Conservation (phyloP, 37 sponge, comb jelly and placozoan genomes). For the Cliona cf. orientalis region DNA sequence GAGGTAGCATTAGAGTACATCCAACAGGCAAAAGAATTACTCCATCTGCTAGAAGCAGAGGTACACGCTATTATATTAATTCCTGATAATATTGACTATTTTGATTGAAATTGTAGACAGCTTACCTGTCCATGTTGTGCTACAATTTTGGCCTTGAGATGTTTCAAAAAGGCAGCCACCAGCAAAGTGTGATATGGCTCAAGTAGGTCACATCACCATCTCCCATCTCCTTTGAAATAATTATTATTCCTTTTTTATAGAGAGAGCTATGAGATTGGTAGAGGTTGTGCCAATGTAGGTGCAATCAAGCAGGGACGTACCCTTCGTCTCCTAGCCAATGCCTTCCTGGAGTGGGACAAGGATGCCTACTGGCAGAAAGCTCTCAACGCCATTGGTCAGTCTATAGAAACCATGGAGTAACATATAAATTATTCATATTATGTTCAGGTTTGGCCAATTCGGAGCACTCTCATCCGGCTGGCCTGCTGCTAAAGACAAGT, state of each 20-base stretch:
- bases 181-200: conserved; percentile 74
- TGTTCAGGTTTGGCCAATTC: conserved; percentile 70
- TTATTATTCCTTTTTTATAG: background rate
- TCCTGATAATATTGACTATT: no score
- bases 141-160: conserved; percentile 89
- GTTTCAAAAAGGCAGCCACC: conserved; percentile 66
- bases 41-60: conserved; percentile 46
- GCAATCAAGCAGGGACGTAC: conserved; percentile 82
- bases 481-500: conserved; percentile 71
- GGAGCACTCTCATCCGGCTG: conserved; percentile 88
- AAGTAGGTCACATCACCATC: conserved; percentile 46
- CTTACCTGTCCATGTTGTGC: conserved; percentile 83
- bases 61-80: background rate
- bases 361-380: conserved; percentile 84
- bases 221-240: background rate
- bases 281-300: conserved; percentile 43
- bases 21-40: conserved; percentile 55
- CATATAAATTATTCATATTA: background rate
- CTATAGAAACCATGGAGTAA: background rate
- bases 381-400: conserved; percentile 86
- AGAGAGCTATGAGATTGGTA: conserved; percentile 92
- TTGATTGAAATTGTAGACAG: conserved; percentile 31
- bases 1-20: conserved; percentile 40
- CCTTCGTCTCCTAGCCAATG: conserved; percentile 84
- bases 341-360: conserved; percentile 86